Evolutionary conservation across 2,113 vertebrate genomes (phyloP).

Genomic region (Carassius auratus): DNA sequence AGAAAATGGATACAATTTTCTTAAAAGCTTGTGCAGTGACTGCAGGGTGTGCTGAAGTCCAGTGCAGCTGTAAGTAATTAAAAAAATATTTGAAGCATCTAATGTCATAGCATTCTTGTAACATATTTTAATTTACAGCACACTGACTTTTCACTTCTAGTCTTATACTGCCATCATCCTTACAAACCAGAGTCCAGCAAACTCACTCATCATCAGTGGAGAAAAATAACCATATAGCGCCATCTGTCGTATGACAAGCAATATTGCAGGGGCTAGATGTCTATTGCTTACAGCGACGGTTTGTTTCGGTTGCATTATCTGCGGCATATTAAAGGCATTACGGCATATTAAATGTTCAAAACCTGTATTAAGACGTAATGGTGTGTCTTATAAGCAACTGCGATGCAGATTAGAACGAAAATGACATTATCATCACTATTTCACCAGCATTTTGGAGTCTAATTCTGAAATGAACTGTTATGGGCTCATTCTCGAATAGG

Average conservation of each 20-base stretch:
- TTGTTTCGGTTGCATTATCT: background rate
- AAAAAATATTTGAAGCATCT: background rate
- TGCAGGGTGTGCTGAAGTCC: background rate
- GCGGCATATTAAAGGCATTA: background rate
- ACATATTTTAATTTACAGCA: background rate
- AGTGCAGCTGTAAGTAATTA: background rate
- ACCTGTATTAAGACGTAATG: background rate
- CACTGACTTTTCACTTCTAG: background rate
- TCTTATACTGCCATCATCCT: conserved; percentile 11
- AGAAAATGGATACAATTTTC: background rate
- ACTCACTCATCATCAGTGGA: background rate
- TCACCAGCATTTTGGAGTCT: background rate
- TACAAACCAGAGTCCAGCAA: background rate
- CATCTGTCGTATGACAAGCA: conserved; percentile 45
- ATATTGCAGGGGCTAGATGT: conserved; percentile 26
- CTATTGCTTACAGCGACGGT: background rate
- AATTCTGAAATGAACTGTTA: background rate
- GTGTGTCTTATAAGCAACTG: background rate
- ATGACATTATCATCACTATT: background rate
- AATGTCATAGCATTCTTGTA: conserved; percentile 8
- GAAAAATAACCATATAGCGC: conserved; percentile 47
- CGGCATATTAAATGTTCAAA: background rate
- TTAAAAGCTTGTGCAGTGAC: background rate
- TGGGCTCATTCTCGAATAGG: background rate
- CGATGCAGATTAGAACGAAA: background rate